phyloP scores from a whole-genome alignment of 2,113 vertebrate genomes.

The Phaethon lepturus region DNA sequence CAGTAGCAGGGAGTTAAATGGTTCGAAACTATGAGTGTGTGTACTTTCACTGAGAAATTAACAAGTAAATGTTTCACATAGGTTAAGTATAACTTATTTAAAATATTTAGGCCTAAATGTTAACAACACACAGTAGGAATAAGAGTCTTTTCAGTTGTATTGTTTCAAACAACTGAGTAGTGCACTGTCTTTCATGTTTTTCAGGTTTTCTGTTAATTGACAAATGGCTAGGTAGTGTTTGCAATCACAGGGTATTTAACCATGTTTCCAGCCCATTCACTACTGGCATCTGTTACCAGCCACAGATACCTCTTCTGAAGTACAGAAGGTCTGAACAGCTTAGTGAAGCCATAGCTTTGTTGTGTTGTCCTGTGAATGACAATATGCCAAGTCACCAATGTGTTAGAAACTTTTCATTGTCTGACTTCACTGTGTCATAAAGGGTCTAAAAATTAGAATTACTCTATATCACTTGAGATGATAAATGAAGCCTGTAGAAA shows the following conservation, averaged over 20 bases:
- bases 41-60: background rate
- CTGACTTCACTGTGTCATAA: background rate
- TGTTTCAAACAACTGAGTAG: background rate
- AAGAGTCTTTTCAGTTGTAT: background rate
- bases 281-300: background rate
- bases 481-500: background rate
- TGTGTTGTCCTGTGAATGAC: background rate
- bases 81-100: background rate
- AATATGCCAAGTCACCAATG: background rate
- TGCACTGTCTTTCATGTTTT: background rate
- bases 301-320: background rate
- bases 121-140: background rate
- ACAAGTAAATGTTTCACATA: background rate
- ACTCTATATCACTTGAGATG: background rate
- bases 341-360: background rate
- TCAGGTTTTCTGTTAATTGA: background rate
- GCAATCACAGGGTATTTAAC: background rate
- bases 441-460: background rate
- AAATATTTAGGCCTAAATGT: background rate
- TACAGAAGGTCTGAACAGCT: background rate
- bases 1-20: background rate
- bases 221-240: background rate
- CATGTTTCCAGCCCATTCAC: background rate
- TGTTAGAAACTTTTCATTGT: background rate
- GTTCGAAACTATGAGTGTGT: background rate